A percentile compares a stretch with the other conserved stretches of the same genome.
These are phyloP conservation scores for Onychomys torridus DNA, from an alignment of 2,797 vertebrate genomes.

Conservation along the genomic window DNA sequence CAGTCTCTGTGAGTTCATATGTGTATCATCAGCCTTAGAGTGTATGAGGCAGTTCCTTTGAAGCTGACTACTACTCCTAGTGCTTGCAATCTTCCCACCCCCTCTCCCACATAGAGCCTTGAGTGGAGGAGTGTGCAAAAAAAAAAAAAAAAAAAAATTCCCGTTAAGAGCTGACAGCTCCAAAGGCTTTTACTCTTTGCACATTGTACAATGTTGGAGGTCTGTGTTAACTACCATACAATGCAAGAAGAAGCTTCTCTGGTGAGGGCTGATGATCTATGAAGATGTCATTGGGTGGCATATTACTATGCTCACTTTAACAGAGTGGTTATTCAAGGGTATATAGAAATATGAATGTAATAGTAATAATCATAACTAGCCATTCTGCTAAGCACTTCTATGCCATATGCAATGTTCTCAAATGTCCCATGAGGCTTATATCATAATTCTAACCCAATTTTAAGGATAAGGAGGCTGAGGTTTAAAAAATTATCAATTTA, in stretches of 20 bases:
- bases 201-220: too few relatives aligned
- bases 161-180: neutral
- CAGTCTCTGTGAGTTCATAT: neutral
- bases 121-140: neutral
- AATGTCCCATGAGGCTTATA: accelerated
- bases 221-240: neutral
- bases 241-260: neutral
- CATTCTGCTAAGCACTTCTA: neutral
- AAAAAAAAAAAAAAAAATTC: neutral
- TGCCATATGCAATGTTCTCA: neutral
- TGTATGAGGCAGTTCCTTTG: neutral
- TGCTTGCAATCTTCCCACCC: neutral
- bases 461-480: neutral
- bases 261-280: neutral
- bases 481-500: neutral
- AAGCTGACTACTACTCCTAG: too few relatives aligned
- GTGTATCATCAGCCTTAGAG: neutral
- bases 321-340: neutral
- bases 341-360: too few relatives aligned
- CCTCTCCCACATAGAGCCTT: neutral
- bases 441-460: neutral
- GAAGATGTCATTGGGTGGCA: too few relatives aligned
- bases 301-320: neutral
- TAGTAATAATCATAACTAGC: neutral
- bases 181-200: neutral